Percentiles rank a stretch among this genome's conserved stretches.
These are phyloP conservation scores for Crypturellus undulatus DNA, from an alignment of 2,113 vertebrate genomes.

Conservation along the genomic window DNA sequence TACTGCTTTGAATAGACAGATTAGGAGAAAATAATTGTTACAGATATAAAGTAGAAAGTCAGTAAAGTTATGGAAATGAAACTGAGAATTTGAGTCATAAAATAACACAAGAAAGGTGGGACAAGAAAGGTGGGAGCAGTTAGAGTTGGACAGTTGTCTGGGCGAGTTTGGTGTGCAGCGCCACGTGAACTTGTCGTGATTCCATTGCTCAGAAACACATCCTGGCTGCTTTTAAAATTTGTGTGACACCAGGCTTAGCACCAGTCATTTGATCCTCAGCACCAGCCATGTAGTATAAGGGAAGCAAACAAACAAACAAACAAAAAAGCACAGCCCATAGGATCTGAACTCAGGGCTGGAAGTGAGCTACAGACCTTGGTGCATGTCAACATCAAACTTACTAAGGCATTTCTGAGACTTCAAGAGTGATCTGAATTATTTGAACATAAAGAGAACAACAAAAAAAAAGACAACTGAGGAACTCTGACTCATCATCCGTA, in stretches of 20 bases:
- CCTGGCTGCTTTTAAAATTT: not conserved
- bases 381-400: not conserved
- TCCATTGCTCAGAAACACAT: not conserved
- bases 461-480: not conserved
- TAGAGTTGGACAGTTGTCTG: not conserved
- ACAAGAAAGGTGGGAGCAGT: not conserved
- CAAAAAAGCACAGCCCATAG: too few species aligned
- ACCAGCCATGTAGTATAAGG: rapidly evolving
- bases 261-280: not conserved
- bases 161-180: not conserved
- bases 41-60: too few species aligned
- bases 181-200: rapidly evolving
- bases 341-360: not conserved
- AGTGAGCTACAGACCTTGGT: not conserved
- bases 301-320: not conserved
- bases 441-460: not conserved
- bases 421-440: not conserved
- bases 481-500: not conserved
- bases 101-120: not conserved
- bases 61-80: not conserved
- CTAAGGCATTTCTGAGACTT: not conserved
- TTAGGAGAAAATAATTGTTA: too few species aligned
- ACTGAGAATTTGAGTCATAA: not conserved
- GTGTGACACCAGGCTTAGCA: not conserved
- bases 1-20: too few species aligned